These are phyloP conservation scores for Columbina picui DNA, from an alignment of 2,113 vertebrate species.

Conservation along the genomic window DNA sequence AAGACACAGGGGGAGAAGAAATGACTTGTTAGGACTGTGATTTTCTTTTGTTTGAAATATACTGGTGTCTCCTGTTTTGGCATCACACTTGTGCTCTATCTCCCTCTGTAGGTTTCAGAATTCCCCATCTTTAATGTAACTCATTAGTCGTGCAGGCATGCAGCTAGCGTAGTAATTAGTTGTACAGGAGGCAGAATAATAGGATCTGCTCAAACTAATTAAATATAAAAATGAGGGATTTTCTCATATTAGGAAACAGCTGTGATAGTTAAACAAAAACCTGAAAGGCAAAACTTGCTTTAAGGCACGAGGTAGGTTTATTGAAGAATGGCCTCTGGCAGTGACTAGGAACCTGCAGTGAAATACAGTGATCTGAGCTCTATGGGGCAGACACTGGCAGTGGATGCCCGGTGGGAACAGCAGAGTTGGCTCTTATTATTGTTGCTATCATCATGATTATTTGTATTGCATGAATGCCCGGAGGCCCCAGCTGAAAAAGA, in stretches of 20 bases:
- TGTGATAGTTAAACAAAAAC: conserved; percentile 13
- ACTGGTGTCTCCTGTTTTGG: background rate
- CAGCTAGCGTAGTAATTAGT: conserved; percentile 66
- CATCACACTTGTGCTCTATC: background rate
- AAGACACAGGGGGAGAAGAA: background rate
- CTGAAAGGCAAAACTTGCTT: background rate
- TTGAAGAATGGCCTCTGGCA: background rate
- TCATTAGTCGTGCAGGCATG: conserved; percentile 66
- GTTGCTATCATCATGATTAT: conserved; percentile 42
- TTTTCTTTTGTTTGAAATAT: conserved; percentile 8
- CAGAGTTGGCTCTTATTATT: conserved; percentile 23
- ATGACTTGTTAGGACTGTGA: background rate
- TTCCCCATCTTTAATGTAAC: conserved; percentile 37
- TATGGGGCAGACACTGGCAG: background rate
- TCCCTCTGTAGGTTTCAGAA: conserved; percentile 56
- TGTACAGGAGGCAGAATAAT: conserved; percentile 48
- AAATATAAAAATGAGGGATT: conserved; percentile 42
- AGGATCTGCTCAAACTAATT: conserved; percentile 56
- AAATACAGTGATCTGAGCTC: background rate
- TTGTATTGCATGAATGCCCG: conserved; percentile 53
- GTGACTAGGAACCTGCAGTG: background rate
- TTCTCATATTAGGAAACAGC: conserved; percentile 53
- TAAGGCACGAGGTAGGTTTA: background rate
- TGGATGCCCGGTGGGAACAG: background rate
- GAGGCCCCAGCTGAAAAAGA: conserved; percentile 24